A percentile compares a stretch with the other conserved stretches of the same genome.
Conservation (phyloP, 1,140 invertebrate species). For the Panulirus ornatus region DNA sequence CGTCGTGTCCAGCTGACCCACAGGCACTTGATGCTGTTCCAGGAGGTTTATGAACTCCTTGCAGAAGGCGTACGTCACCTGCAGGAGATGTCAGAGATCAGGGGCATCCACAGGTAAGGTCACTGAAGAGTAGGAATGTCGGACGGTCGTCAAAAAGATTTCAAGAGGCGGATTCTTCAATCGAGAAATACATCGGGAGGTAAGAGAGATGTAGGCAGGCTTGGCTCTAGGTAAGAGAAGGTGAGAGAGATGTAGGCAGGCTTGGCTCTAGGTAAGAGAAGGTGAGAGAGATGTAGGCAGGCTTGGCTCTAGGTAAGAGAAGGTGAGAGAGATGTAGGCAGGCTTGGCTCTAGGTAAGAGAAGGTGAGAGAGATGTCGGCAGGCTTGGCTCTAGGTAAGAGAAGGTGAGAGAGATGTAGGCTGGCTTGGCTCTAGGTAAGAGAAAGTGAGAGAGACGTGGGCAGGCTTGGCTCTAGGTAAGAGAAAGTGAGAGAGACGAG, state of each 20-base stretch:
- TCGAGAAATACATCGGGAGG: background rate
- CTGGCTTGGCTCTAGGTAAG: no score
- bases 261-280: background rate
- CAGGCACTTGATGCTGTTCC: constrained; percentile 80
- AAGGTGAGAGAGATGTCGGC: no score
- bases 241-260: constrained; percentile 1
- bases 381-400: no score
- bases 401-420: no score
- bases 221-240: constrained; percentile 24
- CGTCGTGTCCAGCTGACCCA: constrained; percentile 71
- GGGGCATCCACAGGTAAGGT: background rate
- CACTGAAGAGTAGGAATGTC: background rate
- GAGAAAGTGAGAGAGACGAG: no score
- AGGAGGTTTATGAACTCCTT: constrained; percentile 83
- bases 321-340: no score
- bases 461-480: no score
- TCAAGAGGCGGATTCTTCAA: background rate
- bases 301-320: no score
- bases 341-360: no score
- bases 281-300: constrained; percentile 12
- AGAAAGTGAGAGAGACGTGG: no score
- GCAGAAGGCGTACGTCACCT: constrained; percentile 85
- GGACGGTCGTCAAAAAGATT: background rate
- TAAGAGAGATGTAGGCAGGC: no score
- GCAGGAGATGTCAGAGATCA: constrained; percentile 33